phyloP scores from a whole-genome alignment of 1,140 invertebrate genomes.

The Acyrthosiphon pisum region DNA sequence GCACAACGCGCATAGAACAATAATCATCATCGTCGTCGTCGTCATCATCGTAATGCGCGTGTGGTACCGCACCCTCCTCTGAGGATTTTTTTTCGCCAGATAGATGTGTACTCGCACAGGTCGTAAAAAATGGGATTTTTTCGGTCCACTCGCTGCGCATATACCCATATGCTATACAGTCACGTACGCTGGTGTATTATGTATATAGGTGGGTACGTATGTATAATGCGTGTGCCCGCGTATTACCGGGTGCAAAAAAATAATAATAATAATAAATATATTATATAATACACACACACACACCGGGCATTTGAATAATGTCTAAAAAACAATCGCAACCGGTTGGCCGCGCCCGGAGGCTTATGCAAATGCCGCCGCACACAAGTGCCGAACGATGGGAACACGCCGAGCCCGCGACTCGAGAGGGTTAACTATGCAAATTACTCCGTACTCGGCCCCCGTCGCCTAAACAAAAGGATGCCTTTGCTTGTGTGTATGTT shows the following conservation, averaged over 20 bases:
- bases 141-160: slow-evolving; percentile 43
- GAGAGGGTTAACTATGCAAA: slow-evolving; percentile 57
- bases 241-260: slow-evolving; percentile 52
- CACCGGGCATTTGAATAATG: slow-evolving; percentile 45
- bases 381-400: slow-evolving; percentile 47
- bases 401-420: slow-evolving; percentile 39
- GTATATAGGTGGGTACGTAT: not conserved
- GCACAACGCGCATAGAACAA: slow-evolving; percentile 4
- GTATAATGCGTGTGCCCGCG: not conserved
- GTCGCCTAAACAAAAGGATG: slow-evolving; percentile 52
- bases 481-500: slow-evolving; percentile 48
- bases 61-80: not conserved
- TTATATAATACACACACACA: not conserved
- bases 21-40: not conserved
- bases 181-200: slow-evolving; percentile 25
- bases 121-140: slow-evolving; percentile 46
- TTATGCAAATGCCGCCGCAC: slow-evolving; percentile 20
- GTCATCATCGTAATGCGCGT: not conserved
- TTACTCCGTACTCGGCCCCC: not conserved
- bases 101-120: not conserved
- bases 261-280: slow-evolving; percentile 19
- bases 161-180: not conserved
- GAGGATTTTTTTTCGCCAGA: slow-evolving; percentile 1
- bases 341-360: slow-evolving; percentile 33
- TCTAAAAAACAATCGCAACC: slow-evolving; percentile 43